Evolutionary conservation across 2,888 invertebrate species (phyloP).

Genomic region (Harpagoxenus sublaevis): DNA sequence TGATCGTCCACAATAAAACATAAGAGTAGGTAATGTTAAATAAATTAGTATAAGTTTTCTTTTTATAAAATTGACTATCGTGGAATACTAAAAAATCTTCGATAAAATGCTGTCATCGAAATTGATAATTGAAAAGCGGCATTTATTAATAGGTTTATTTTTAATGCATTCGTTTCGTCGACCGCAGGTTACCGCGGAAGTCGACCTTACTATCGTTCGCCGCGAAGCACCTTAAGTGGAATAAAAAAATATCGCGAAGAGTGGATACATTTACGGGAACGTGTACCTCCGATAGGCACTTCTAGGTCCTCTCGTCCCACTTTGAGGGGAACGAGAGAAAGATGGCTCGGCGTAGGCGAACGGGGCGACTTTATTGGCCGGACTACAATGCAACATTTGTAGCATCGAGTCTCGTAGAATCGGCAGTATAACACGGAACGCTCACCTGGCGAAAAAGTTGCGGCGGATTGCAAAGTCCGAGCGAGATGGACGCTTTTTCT

Average conservation of each 20-base stretch:
- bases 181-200: neutral
- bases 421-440: slow-evolving; percentile 61
- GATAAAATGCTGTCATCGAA: neutral
- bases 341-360: slow-evolving; percentile 68
- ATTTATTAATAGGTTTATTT: neutral
- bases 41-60: neutral
- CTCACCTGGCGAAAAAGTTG: slow-evolving; percentile 58
- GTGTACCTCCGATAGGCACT: slow-evolving; percentile 69
- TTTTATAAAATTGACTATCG: neutral
- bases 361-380: slow-evolving; percentile 73
- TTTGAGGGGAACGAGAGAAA: slow-evolving; percentile 1
- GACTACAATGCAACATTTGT: slow-evolving; percentile 74
- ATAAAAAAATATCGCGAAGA: slow-evolving; percentile 45
- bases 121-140: neutral
- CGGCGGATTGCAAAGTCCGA: slow-evolving; percentile 47
- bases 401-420: slow-evolving; percentile 60
- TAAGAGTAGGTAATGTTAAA: neutral
- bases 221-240: neutral
- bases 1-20: neutral
- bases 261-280: slow-evolving; percentile 69
- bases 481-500: slow-evolving; percentile 53
- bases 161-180: neutral
- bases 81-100: neutral
- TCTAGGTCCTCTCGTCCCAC: slow-evolving; percentile 58
- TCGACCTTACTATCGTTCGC: neutral